Conservation (phyloP, 2,113 vertebrate genomes). For the Neolamprologus caudopunctatus region DNA sequence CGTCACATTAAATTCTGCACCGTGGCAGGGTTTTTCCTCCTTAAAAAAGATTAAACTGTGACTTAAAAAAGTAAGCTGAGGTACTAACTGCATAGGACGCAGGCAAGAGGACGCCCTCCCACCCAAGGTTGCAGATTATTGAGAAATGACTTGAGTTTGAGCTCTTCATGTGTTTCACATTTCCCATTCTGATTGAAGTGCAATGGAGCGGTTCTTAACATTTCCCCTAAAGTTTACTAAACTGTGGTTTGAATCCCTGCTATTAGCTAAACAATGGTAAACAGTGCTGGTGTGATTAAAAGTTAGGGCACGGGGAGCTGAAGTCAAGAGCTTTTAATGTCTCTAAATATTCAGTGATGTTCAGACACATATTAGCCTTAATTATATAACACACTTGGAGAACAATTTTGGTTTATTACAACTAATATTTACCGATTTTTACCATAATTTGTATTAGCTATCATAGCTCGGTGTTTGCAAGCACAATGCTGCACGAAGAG, state of each 20-base stretch:
- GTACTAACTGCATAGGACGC: neutral
- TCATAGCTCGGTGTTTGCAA: neutral
- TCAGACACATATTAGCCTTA: neutral
- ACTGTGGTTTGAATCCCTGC: slow-evolving; percentile 46
- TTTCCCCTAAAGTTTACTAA: slow-evolving; percentile 56
- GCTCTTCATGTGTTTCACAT: slow-evolving; percentile 59
- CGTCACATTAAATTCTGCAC: slow-evolving; percentile 9
- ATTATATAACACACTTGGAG: neutral
- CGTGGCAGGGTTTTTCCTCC: neutral
- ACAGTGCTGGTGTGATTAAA: neutral
- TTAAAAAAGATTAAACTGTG: slow-evolving; percentile 2
- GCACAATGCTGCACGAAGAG: neutral
- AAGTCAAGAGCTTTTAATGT: neutral
- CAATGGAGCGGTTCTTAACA: slow-evolving; percentile 42
- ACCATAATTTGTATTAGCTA: neutral
- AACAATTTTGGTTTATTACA: neutral
- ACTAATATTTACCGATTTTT: neutral
- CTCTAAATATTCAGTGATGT: neutral
- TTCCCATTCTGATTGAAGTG: slow-evolving; percentile 59
- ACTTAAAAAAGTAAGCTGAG: neutral
- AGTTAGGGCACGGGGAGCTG: neutral
- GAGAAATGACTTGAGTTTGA: slow-evolving; percentile 37
- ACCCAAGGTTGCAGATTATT: slow-evolving; percentile 8
- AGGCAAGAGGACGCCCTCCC: neutral
- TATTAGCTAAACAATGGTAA: slow-evolving; percentile 46